These are phyloP conservation scores for Gallinago stenura DNA, from an alignment of 2,797 vertebrate species.

Conservation along the genomic window DNA sequence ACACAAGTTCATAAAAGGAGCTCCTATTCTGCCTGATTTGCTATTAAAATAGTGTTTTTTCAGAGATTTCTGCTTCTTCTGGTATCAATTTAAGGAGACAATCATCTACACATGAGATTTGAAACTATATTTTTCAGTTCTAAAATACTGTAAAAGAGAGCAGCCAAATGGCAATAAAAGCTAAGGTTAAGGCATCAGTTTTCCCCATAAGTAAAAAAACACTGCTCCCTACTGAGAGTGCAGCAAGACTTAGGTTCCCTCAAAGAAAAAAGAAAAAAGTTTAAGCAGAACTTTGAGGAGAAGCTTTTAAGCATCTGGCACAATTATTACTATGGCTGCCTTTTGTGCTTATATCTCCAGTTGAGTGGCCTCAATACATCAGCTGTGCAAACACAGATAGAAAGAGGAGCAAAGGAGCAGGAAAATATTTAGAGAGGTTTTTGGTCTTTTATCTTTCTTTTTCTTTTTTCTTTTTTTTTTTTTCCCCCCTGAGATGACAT, in stretches of 20 bases:
- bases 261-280: neutral
- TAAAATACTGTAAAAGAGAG: neutral
- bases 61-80: neutral
- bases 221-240: neutral
- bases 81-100: neutral
- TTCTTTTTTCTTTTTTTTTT: too few relatives aligned
- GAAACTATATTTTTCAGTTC: neutral
- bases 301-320: neutral
- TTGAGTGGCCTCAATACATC: neutral
- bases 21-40: neutral
- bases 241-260: neutral
- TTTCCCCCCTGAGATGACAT: neutral
- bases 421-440: neutral
- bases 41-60: neutral
- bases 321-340: neutral
- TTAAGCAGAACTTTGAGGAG: neutral
- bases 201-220: neutral
- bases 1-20: neutral
- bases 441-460: neutral
- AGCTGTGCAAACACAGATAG: neutral
- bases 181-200: neutral
- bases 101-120: neutral
- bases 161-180: neutral
- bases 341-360: neutral
- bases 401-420: neutral